A percentile compares a stretch with the other conserved stretches of the same genome.
These are phyloP conservation scores for Mobula hypostoma DNA, from an alignment of 2,113 vertebrate genomes.

Conservation along the genomic window DNA sequence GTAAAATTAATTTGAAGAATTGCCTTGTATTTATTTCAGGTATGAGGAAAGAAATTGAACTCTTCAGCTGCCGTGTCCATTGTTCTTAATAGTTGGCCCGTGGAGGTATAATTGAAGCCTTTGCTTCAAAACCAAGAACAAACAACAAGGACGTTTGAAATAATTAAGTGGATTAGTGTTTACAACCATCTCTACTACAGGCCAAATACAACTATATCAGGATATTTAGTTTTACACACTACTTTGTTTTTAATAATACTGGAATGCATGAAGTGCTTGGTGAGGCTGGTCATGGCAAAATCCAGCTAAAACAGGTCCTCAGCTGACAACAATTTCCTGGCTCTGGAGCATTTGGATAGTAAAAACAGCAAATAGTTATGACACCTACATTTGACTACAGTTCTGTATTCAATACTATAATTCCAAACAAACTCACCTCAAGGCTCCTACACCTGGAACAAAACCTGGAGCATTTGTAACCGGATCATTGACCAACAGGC, in stretches of 20 bases:
- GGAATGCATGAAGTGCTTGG: background rate
- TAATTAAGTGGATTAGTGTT: background rate
- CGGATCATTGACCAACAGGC: too few species aligned
- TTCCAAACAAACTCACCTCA: too few species aligned
- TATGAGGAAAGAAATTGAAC: background rate
- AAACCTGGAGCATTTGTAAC: too few species aligned
- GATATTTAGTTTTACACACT: background rate
- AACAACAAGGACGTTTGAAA: background rate
- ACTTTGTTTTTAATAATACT: background rate
- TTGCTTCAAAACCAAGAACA: background rate
- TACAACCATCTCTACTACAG: background rate
- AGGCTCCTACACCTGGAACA: too few species aligned
- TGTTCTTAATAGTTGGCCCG: background rate
- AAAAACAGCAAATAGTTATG: too few species aligned
- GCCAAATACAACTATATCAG: background rate
- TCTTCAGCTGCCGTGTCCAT: background rate
- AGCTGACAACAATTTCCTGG: too few species aligned
- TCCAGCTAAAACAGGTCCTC: too few species aligned
- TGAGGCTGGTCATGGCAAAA: too few species aligned
- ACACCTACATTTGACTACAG: too few species aligned
- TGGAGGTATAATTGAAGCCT: background rate
- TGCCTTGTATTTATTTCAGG: background rate
- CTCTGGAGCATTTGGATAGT: too few species aligned
- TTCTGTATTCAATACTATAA: too few species aligned
- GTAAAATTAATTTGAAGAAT: slow-evolving; percentile 1